Percentiles rank a stretch among this genome's conserved stretches.
Evolutionary conservation across 2,113 vertebrate genomes (phyloP).

Genomic region (Myiagra hebetior): DNA sequence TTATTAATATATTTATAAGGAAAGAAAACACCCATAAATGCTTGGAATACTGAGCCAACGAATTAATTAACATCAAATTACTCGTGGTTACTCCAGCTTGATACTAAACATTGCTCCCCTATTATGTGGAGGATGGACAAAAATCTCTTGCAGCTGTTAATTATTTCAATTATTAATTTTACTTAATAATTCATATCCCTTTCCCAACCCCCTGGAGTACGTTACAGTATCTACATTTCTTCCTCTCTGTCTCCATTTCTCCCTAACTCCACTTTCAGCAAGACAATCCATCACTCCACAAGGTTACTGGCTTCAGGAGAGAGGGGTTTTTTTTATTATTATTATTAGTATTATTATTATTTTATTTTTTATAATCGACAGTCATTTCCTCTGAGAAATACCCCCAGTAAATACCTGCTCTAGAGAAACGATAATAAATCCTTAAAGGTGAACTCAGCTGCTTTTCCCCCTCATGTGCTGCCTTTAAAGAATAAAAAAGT

Average conservation of each 20-base stretch:
- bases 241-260: neutral
- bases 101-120: conserved; percentile 28
- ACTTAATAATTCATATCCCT: conserved; percentile 67
- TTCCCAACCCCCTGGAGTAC: conserved; percentile 19
- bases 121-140: conserved; percentile 47
- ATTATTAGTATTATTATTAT: neutral
- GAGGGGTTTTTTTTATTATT: neutral
- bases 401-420: neutral
- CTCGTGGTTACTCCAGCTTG: conserved; percentile 30
- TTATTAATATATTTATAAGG: conserved; percentile 65
- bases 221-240: conserved; percentile 26
- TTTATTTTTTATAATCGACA: conserved; percentile 16
- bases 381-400: conserved; percentile 15
- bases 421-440: conserved; percentile 16
- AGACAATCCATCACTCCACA: conserved; percentile 2
- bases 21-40: conserved; percentile 51
- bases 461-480: neutral
- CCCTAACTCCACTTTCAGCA: neutral
- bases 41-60: conserved; percentile 21
- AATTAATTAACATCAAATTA: conserved; percentile 71
- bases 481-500: neutral
- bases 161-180: conserved; percentile 70
- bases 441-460: conserved; percentile 47
- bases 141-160: conserved; percentile 61
- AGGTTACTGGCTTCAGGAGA: conserved; percentile 8